Conservation (phyloP, 2,888 invertebrate genomes). For the Acanthococcus lagerstroemiae region DNA sequence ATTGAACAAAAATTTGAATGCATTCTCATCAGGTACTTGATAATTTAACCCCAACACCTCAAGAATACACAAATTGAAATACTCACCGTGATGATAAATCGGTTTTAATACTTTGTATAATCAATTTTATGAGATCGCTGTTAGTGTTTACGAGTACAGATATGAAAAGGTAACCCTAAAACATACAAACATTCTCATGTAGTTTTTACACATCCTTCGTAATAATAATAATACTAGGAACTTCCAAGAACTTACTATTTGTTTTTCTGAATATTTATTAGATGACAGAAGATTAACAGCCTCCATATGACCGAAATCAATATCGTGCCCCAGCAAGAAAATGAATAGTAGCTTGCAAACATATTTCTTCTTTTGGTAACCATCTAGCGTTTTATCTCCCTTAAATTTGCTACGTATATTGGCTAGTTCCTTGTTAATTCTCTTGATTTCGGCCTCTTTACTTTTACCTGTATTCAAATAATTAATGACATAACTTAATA, state of each 20-base stretch:
- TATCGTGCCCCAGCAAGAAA: constrained; percentile 97
- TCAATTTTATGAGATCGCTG: constrained; percentile 96
- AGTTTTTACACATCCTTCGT: not conserved
- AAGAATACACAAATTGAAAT: not conserved
- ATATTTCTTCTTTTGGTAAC: constrained; percentile 99
- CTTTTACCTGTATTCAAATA: too few species aligned
- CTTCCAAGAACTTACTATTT: constrained; percentile 75
- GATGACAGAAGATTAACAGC: constrained; percentile 98
- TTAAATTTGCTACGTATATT: constrained; percentile 99
- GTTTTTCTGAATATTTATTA: constrained; percentile 99
- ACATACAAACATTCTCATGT: constrained; percentile 35
- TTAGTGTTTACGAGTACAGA: constrained; percentile 98
- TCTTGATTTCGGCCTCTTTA: constrained; percentile 98
- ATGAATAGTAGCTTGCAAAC: constrained; percentile 99
- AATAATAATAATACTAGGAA: not conserved
- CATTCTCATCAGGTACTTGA: not conserved
- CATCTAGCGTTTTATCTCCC: constrained; percentile 99
- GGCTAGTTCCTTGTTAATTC: constrained; percentile 98
- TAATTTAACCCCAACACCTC: constrained; percentile 6
- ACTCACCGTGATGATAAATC: constrained; percentile 72
- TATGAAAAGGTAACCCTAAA: constrained; percentile 95
- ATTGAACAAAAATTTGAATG: too few species aligned
- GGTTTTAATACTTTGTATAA: constrained; percentile 98
- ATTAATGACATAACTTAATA: too few species aligned
- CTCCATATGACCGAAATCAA: constrained; percentile 99